Conservation (phyloP, 2,113 vertebrate species). For the Poeciliopsis turrubarensis region DNA sequence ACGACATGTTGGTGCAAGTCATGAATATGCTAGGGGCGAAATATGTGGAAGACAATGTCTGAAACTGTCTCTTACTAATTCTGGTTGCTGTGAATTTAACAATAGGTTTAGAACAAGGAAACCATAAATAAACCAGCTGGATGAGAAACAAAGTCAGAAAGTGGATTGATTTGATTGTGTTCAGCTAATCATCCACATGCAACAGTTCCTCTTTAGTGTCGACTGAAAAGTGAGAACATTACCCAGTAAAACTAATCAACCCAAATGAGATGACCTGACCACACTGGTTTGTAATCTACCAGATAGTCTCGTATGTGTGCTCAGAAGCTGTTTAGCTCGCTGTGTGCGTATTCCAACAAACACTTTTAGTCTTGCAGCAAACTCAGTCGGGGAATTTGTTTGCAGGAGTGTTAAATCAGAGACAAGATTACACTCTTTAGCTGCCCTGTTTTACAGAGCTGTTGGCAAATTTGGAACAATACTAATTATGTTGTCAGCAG, state of each 20-base stretch:
- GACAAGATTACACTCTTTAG: background rate
- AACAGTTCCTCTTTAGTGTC: background rate
- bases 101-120: background rate
- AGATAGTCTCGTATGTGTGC: background rate
- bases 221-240: background rate
- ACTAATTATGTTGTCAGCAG: constrained; percentile 62
- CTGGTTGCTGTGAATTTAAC: background rate
- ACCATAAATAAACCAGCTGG: background rate
- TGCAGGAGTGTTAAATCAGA: background rate
- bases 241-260: background rate
- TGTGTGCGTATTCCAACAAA: background rate
- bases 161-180: background rate
- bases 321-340: background rate
- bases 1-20: background rate
- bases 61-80: background rate
- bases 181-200: too few relatives aligned
- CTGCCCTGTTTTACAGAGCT: constrained; percentile 22
- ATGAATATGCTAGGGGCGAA: background rate
- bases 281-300: background rate
- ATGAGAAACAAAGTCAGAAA: background rate
- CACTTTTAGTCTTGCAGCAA: background rate
- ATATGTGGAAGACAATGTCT: background rate
- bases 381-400: background rate
- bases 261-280: background rate
- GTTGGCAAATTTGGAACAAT: constrained; percentile 3